These are phyloP conservation scores for Papilio demoleus DNA, from an alignment of 2,888 invertebrate genomes.

Conservation along the genomic window DNA sequence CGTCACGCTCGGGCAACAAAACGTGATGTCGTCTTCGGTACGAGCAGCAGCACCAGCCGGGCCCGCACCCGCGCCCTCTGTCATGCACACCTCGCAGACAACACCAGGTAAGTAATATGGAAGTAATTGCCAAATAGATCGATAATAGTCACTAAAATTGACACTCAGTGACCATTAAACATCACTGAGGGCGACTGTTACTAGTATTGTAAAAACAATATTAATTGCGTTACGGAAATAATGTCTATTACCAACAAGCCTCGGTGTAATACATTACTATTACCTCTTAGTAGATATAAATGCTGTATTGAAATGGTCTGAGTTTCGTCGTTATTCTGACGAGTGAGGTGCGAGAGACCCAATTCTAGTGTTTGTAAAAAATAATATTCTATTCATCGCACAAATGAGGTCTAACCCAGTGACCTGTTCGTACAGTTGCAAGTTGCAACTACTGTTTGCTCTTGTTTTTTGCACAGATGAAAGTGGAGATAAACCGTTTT, in stretches of 20 bases:
- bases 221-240: too few relatives aligned
- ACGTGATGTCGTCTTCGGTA: constrained; percentile 79
- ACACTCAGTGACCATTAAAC: background rate
- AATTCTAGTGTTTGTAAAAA: background rate
- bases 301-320: background rate
- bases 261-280: background rate
- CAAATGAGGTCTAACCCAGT: constrained; percentile 18
- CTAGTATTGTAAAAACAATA: too few relatives aligned
- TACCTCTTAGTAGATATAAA: background rate
- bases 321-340: background rate
- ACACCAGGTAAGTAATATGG: constrained; percentile 60
- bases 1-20: constrained; percentile 54
- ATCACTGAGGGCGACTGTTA: too few relatives aligned
- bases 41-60: constrained; percentile 70
- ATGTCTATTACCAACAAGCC: too few relatives aligned
- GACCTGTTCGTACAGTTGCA: constrained; percentile 14
- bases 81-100: constrained; percentile 78
- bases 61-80: constrained; percentile 57
- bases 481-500: constrained; percentile 5
- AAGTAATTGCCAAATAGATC: background rate
- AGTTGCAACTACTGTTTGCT: constrained; percentile 2
- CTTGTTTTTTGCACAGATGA: constrained; percentile 14
- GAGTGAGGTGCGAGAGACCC: background rate
- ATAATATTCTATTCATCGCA: constrained; percentile 11
- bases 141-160: background rate